Evolutionary conservation across 53 echinoderm and acorn worm species (phyloP), one percentile per base, ranked within the genome.

Genomic region (Henricia sp.): DNA sequence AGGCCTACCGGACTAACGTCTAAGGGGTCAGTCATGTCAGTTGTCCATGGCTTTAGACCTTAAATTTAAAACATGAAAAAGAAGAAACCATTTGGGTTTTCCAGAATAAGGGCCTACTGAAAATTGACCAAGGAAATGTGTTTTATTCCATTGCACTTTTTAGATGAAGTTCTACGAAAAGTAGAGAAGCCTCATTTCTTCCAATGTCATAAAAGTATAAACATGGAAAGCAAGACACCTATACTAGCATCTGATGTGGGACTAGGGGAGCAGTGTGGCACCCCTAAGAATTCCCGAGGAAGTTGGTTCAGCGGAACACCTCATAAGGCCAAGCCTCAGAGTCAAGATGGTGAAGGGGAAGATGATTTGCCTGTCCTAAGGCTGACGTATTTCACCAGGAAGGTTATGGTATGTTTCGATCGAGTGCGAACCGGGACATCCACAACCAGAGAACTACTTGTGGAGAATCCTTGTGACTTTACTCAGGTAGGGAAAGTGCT

Each of bases 371-470:
- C 94, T 3, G 37, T 86, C 5, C 63, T 99, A 19, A 74, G 87
- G 89, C 66, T 99, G 34, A 99, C 99, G 0, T 92, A 99, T 26
- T 99, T 99, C 80, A 92, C 94, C 46, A 92, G 92, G 87, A 99
- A 99, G 83, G 90, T 85, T 34, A 99, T 94, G 74, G 87, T 99
- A 37, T 94, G 94, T 65, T 99, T 94, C 32, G 91, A 99, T 26
- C 72, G 83, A 44, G 94, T 99, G 11, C 60, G 68, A 34, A 60
- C 91, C 1, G 99, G 92, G 0, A 86, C 74, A 50, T 53, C 91
- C 10, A 86, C 76, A 51, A 90, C 62, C 11, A 67, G 87, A 27
- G 70, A 77, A 2, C 70, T 99, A 41, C 73, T 86, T 53, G 72
- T 99, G 57, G 86, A 88, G 77, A 99, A 99, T 56, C 99, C 94